Evolutionary conservation across 2,113 vertebrate species (phyloP).

Genomic region (Clinocottus analis): DNA sequence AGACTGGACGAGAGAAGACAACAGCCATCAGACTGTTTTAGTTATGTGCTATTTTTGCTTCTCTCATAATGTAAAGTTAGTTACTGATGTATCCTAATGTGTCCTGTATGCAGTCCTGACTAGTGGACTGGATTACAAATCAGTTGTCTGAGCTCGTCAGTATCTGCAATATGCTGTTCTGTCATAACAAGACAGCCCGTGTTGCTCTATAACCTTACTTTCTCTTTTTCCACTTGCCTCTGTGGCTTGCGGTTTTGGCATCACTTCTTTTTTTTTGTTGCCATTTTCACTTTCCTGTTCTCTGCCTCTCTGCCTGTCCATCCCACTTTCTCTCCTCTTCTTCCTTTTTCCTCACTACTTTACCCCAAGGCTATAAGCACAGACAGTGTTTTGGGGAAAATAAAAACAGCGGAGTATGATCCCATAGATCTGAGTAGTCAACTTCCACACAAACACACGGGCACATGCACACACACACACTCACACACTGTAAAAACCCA

Average conservation of each 20-base stretch:
- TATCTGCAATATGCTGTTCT: slow-evolving; percentile 13
- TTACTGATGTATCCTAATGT: background rate
- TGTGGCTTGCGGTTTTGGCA: slow-evolving; percentile 40
- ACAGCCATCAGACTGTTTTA: slow-evolving; percentile 21
- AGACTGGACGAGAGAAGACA: slow-evolving; percentile 24
- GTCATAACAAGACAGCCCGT: slow-evolving; percentile 21
- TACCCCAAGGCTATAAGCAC: slow-evolving; percentile 6
- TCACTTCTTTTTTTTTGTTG: background rate
- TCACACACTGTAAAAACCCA: too few relatives aligned
- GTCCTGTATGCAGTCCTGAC: background rate
- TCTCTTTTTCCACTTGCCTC: slow-evolving; percentile 27
- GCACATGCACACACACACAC: slow-evolving; percentile 1
- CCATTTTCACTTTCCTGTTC: background rate
- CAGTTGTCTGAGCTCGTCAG: slow-evolving; percentile 8
- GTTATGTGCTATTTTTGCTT: slow-evolving; percentile 19
- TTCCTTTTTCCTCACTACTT: slow-evolving; percentile 3
- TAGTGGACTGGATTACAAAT: slow-evolving; percentile 24
- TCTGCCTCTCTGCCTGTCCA: slow-evolving; percentile 1
- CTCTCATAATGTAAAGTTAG: background rate
- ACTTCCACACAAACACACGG: slow-evolving; percentile 4
- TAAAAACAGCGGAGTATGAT: slow-evolving; percentile 20
- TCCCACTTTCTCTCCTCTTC: slow-evolving; percentile 1
- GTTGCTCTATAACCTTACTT: slow-evolving; percentile 40
- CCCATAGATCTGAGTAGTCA: slow-evolving; percentile 15
- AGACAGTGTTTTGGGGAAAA: slow-evolving; percentile 18